Evolutionary conservation across 2,797 vertebrate genomes (phyloP).

Genomic region (Streptopelia turtur): DNA sequence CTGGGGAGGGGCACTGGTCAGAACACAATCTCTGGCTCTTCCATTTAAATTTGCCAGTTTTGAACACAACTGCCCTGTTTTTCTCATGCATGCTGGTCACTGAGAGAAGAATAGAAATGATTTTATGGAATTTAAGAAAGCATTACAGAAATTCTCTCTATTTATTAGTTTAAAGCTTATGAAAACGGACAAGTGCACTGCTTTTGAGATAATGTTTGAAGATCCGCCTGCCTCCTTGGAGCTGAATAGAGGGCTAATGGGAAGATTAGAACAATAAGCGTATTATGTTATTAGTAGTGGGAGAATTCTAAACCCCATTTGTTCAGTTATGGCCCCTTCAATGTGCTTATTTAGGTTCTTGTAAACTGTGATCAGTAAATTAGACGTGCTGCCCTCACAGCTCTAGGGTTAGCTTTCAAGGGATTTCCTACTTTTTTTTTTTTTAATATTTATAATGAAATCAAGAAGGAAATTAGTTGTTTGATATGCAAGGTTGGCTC

Average conservation of each 20-base stretch:
- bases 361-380: conserved; percentile 72
- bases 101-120: not conserved
- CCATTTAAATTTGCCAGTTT: not conserved
- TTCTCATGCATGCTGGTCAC: not conserved
- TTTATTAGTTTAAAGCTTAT: not conserved
- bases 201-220: conserved; percentile 42
- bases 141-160: not conserved
- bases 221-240: conserved; percentile 39
- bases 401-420: conserved; percentile 60
- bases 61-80: not conserved
- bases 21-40: not conserved
- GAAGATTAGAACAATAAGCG: conserved; percentile 63
- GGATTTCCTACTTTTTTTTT: not conserved
- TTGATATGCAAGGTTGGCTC: conserved; percentile 48
- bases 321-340: conserved; percentile 69
- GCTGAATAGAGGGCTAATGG: conserved; percentile 32
- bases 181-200: not conserved
- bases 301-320: conserved; percentile 62
- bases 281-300: conserved; percentile 60
- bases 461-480: conserved; percentile 37
- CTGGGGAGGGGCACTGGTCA: not conserved
- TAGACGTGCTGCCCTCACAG: conserved; percentile 62
- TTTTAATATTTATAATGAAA: conserved; percentile 40
- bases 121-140: not conserved
- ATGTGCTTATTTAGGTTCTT: conserved; percentile 64